phyloP scores from a whole-genome alignment of 2,888 invertebrate species.

The Chromoteleia sp. region DNA sequence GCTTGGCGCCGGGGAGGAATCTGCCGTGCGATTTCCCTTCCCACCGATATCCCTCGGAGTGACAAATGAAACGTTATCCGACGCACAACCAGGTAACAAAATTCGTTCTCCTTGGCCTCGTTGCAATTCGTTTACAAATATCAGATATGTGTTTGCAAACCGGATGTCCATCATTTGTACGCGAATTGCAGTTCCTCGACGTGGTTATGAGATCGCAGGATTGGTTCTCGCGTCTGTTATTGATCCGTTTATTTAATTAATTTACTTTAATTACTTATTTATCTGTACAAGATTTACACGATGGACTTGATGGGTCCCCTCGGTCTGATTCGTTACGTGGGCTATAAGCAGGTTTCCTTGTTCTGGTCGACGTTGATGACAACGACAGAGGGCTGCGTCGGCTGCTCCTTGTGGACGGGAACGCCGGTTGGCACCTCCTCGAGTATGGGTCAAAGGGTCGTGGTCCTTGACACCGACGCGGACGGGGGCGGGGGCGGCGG shows the following conservation, averaged over 20 bases:
- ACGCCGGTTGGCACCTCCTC: conserved; percentile 83
- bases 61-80: conserved; percentile 8
- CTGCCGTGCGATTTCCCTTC: background rate
- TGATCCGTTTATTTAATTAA: background rate
- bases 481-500: conserved; percentile 81
- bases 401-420: conserved; percentile 79
- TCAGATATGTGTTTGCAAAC: conserved; percentile 55
- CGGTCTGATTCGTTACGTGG: conserved; percentile 75
- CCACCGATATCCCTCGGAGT: background rate
- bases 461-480: conserved; percentile 80
- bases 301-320: conserved; percentile 48
- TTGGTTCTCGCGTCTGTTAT: background rate
- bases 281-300: conserved; percentile 65
- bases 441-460: conserved; percentile 84
- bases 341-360: conserved; percentile 83
- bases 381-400: conserved; percentile 78
- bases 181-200: conserved; percentile 37
- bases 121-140: conserved; percentile 52
- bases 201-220: background rate
- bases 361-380: conserved; percentile 80
- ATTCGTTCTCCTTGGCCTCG: background rate
- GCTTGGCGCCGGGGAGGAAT: conserved; percentile 2
- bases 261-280: conserved; percentile 1
- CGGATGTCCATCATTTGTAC: conserved; percentile 58
- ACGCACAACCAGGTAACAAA: conserved; percentile 22